Base-by-base conservation (phyloP, 1,140 invertebrate species). In the Geopemphigus sp. region DNA sequence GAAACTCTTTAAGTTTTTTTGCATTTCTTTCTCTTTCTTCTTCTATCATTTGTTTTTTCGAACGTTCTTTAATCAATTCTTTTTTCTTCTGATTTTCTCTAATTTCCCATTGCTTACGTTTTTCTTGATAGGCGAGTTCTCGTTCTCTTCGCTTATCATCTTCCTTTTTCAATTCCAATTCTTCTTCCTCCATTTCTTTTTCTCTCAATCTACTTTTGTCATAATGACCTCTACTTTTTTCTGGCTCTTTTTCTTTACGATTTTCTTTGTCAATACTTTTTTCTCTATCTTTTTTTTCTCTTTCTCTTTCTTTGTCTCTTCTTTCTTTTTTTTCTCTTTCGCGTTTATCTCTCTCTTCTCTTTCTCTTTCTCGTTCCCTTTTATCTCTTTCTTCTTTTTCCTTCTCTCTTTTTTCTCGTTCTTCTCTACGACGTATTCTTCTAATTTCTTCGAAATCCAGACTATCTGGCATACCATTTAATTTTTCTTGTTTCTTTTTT, bases 1-100 rank as follows among this genome's bases (percentile, higher is more conserved):
- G 88, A 85, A 99, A 99, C 87, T 99, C 95, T 86, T 97, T 97
- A 17, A 99, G 88, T 57, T 94, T 89, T 86, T 95, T 95, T 0
- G 95, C 96, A 87, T 99, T 96, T 81, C 90, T 90, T 84, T 93
- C 90, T 81, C 94, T 86, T 84, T 97, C 95, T 82, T 94, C 92
- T 84, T 94, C 92, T 83, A 93, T 92, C 80, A 91, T 87, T 45
- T 92, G 88, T 84, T 96, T 94, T 83, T 94, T 92, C 83, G 96
- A 92, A 63, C 90, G 89, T 85, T 97, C 94, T 84, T 95, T 95
- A 84, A 95, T 93, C 85, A 97, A 93, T 84, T 99, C 96, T 86
- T 96, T 95, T 24, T 91, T 87, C 86, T 97, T 97, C 83, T 96
- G 92, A 47, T 94, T 90, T 87, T 99, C 98, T 80, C 97, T 88